Evolutionary conservation across 2,113 vertebrate genomes (phyloP).

Genomic region (Plecturocebus donacophilus): DNA sequence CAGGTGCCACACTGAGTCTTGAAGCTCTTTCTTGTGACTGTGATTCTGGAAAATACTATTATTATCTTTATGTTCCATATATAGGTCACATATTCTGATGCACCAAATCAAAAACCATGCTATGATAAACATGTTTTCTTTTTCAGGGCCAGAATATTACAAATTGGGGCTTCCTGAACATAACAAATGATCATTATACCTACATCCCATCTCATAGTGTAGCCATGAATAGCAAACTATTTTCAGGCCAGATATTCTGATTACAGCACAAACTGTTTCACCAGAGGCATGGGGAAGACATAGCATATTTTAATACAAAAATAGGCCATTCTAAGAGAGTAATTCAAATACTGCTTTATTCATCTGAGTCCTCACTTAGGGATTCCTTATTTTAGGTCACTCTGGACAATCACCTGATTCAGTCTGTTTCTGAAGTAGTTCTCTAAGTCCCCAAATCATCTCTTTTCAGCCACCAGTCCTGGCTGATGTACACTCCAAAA

Average conservation of each 20-base stretch:
- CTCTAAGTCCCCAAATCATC: not conserved
- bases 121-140: not conserved
- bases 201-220: not conserved
- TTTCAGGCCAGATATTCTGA: not conserved
- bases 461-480: not conserved
- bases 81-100: not conserved
- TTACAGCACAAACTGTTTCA: not conserved
- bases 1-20: not conserved
- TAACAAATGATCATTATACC: not conserved
- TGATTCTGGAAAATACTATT: conserved; percentile 13
- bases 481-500: not conserved
- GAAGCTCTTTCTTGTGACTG: not conserved
- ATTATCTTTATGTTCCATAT: not conserved
- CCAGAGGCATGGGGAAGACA: not conserved
- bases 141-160: not conserved
- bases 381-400: not conserved
- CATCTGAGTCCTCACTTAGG: not conserved
- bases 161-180: not conserved
- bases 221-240: not conserved
- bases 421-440: not conserved
- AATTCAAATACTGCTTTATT: not conserved
- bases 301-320: not conserved
- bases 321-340: not conserved
- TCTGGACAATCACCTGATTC: not conserved
- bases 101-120: not conserved